Conservation (phyloP, 2,797 vertebrate species). For the Mallotus villosus region DNA sequence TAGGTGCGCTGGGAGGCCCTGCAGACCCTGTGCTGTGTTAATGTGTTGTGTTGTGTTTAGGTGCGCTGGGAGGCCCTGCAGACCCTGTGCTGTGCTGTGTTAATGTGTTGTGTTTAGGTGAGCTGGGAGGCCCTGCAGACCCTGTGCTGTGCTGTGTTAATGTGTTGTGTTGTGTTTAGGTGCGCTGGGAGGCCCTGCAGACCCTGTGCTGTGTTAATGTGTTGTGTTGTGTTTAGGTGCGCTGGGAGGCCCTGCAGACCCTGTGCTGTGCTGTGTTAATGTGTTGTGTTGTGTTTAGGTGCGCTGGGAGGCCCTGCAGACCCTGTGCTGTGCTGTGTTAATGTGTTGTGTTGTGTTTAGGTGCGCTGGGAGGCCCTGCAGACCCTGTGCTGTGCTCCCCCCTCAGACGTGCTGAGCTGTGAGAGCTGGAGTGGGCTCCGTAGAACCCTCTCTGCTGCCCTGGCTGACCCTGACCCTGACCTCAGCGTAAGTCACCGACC, state of each 20-base stretch:
- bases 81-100: slow-evolving; percentile 21
- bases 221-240: background rate
- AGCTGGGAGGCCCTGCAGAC: too few relatives aligned
- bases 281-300: background rate
- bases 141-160: background rate
- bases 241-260: too few relatives aligned
- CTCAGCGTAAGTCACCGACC: slow-evolving; percentile 80
- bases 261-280: background rate
- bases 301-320: background rate
- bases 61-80: slow-evolving; percentile 88
- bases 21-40: background rate
- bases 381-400: slow-evolving; percentile 79
- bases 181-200: background rate
- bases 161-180: background rate
- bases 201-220: background rate
- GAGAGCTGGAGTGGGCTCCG: slow-evolving; percentile 87
- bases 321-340: background rate
- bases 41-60: slow-evolving; percentile 64
- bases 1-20: background rate
- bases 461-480: slow-evolving; percentile 82
- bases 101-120: too few relatives aligned
- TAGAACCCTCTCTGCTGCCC: slow-evolving; percentile 78
- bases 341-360: slow-evolving; percentile 64
- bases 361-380: slow-evolving; percentile 88
- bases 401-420: slow-evolving; percentile 89